Evolutionary conservation across 2,888 invertebrate species (phyloP).

Genomic region (Lathronympha strigana): DNA sequence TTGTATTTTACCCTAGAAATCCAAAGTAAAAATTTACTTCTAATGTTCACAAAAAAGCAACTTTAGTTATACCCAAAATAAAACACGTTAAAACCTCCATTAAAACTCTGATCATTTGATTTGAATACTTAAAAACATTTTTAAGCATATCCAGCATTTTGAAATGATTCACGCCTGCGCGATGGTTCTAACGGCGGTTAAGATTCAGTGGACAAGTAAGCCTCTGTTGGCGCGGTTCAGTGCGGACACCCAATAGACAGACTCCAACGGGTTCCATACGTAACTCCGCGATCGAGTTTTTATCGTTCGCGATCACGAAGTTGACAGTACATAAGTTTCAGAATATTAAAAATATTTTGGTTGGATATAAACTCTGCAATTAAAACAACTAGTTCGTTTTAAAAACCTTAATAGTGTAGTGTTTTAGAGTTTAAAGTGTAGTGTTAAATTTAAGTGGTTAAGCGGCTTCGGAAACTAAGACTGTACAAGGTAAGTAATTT

Average conservation of each 20-base stretch:
- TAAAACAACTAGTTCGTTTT: constrained; percentile 21
- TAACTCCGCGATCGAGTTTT: constrained; percentile 21
- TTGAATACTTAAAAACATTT: constrained; percentile 34
- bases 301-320: not conserved
- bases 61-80: constrained; percentile 1
- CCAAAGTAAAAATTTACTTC: not conserved
- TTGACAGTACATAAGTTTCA: not conserved
- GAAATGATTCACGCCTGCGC: constrained; percentile 35
- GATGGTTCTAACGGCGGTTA: constrained; percentile 12
- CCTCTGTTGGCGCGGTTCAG: not conserved
- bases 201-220: constrained; percentile 29
- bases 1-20: not conserved
- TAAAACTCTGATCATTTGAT: constrained; percentile 14
- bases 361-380: no score
- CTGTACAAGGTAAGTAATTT: constrained; percentile 21
- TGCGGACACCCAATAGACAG: constrained; percentile 20
- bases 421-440: constrained; percentile 21
- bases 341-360: no score
- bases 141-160: constrained; percentile 40
- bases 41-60: not conserved
- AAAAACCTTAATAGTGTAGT: constrained; percentile 20
- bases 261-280: not conserved
- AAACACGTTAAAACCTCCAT: not conserved
- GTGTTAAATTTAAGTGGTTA: no score
- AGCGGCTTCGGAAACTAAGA: constrained; percentile 10